phyloP scores from a whole-genome alignment of 2,888 invertebrate species.

The Helleia helle region DNA sequence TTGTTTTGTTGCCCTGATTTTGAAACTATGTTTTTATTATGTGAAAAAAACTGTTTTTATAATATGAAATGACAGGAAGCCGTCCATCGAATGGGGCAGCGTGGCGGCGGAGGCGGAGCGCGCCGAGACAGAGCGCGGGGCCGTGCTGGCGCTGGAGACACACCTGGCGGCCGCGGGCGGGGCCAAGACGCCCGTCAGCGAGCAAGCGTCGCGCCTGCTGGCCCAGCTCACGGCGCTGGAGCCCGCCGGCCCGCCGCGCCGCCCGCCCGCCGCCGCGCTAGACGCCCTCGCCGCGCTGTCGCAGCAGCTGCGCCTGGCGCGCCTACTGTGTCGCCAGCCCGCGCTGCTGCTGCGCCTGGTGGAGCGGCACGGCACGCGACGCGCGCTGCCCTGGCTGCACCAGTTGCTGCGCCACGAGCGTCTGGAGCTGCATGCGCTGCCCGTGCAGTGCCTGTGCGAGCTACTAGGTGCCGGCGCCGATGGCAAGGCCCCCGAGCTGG shows the following conservation, averaged over 20 bases:
- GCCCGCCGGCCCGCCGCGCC: constrained; percentile 86
- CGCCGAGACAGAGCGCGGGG: constrained; percentile 50
- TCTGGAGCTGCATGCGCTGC: constrained; percentile 88
- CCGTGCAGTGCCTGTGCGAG: constrained; percentile 98
- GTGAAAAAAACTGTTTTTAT: no score
- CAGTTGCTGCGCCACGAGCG: constrained; percentile 94
- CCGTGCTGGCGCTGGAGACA: constrained; percentile 83
- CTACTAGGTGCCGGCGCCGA: constrained; percentile 82
- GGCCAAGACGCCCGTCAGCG: constrained; percentile 90
- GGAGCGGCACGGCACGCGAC: constrained; percentile 89
- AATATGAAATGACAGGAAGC: constrained; percentile 47
- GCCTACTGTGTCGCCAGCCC: constrained; percentile 92
- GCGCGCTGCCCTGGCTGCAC: constrained; percentile 98
- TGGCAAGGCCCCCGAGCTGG: constrained; percentile 79
- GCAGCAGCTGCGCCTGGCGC: constrained; percentile 88
- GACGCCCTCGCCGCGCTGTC: constrained; percentile 90
- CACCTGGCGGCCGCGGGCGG: constrained; percentile 93
- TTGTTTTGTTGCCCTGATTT: no score
- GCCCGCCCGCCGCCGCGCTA: constrained; percentile 84
- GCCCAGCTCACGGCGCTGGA: constrained; percentile 78
- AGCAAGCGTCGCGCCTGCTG: constrained; percentile 88
- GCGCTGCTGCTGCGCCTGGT: constrained; percentile 95
- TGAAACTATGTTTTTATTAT: no score
- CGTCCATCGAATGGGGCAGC: constrained; percentile 53
- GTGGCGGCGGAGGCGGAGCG: constrained; percentile 34